phyloP scores from a whole-genome alignment of 2,113 vertebrate genomes.

The Okapia johnstoni region DNA sequence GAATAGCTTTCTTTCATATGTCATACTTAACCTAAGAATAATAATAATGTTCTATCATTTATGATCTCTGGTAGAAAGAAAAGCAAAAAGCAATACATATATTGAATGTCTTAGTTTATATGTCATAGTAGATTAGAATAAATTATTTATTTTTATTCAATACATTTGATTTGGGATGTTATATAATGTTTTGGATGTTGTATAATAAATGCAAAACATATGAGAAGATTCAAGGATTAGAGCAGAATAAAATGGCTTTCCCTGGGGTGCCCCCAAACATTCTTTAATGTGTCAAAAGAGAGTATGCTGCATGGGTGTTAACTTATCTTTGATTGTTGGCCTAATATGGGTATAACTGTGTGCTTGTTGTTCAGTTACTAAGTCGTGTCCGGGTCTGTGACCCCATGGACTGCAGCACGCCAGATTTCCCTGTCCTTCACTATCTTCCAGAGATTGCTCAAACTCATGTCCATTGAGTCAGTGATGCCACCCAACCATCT shows the following conservation, averaged over 20 bases:
- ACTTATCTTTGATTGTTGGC: not conserved
- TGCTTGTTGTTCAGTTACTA: not conserved
- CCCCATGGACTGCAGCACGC: not conserved
- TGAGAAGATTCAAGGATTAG: not conserved
- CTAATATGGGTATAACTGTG: not conserved
- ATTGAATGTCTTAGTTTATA: not conserved
- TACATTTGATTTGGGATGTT: not conserved
- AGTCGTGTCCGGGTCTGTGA: not conserved
- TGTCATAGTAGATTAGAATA: not conserved
- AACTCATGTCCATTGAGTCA: not conserved
- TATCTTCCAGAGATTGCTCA: not conserved
- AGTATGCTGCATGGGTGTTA: not conserved
- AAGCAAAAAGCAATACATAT: not conserved
- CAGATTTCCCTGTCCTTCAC: not conserved
- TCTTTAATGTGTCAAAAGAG: not conserved
- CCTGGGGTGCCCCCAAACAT: not conserved
- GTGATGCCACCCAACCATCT: not conserved
- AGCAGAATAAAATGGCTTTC: not conserved
- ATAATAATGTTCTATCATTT: not conserved
- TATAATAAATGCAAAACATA: not conserved
- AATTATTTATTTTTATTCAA: not conserved
- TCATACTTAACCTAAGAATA: not conserved
- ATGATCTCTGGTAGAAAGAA: not conserved
- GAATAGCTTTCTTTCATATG: not conserved
- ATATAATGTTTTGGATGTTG: not conserved